Percentiles rank a stretch among this genome's conserved stretches.
Evolutionary conservation across 2,797 vertebrate species (phyloP).

Genomic region (Coregonus suidteri): DNA sequence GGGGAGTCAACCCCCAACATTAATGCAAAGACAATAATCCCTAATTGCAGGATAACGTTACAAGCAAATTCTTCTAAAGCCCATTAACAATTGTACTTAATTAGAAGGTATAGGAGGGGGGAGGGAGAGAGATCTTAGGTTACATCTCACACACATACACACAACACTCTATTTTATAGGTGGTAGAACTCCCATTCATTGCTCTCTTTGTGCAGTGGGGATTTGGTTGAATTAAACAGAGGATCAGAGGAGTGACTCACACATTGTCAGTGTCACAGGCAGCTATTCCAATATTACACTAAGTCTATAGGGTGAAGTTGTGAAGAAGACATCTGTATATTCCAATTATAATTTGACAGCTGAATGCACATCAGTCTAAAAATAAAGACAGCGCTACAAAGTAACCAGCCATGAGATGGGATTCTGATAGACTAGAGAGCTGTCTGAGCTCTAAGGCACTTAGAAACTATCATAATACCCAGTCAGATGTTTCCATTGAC

Average conservation of each 20-base stretch:
- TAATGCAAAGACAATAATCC: constrained; percentile 82
- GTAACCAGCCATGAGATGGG: constrained; percentile 4
- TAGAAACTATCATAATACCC: background rate
- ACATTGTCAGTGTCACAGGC: constrained; percentile 54
- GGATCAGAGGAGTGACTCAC: constrained; percentile 62
- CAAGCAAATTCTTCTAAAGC: constrained; percentile 74
- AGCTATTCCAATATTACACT: constrained; percentile 52
- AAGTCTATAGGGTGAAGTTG: constrained; percentile 34
- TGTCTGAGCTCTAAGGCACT: background rate
- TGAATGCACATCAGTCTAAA: constrained; percentile 39
- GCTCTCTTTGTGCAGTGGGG: constrained; percentile 55
- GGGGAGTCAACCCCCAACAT: constrained; percentile 67
- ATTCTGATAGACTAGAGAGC: background rate
- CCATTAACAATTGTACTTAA: constrained; percentile 79
- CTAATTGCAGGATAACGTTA: constrained; percentile 81
- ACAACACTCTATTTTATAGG: constrained; percentile 30
- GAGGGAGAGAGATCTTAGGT: constrained; percentile 34
- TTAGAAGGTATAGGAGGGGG: constrained; percentile 55
- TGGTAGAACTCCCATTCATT: constrained; percentile 61
- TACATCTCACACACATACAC: constrained; percentile 29
- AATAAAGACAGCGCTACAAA: constrained; percentile 26
- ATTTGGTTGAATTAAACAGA: constrained; percentile 66
- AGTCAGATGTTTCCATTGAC: background rate
- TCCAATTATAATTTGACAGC: constrained; percentile 52
- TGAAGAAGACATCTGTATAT: constrained; percentile 41